Conservation (phyloP, 2,113 vertebrate species). For the Pteropus alecto region DNA sequence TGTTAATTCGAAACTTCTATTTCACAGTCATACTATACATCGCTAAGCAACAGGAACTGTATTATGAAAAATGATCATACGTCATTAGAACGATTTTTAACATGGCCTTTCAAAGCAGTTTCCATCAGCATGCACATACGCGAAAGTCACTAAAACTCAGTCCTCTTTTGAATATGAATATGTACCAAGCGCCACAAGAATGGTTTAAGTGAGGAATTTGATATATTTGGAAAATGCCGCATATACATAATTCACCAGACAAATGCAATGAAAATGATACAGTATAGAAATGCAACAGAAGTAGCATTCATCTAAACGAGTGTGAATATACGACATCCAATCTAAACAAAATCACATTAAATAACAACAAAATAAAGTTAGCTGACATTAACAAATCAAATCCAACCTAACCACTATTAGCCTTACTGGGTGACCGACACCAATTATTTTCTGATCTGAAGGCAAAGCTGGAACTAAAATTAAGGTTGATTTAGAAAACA, state of each 20-base stretch:
- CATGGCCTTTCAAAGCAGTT: not conserved
- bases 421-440: not conserved
- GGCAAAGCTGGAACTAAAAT: not conserved
- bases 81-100: not conserved
- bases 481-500: slow-evolving; percentile 29
- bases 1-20: not conserved
- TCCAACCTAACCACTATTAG: not conserved
- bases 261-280: not conserved
- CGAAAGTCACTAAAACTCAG: not conserved
- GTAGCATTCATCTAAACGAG: not conserved
- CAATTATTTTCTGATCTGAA: not conserved
- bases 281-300: not conserved
- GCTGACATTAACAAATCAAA: not conserved
- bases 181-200: not conserved
- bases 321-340: not conserved
- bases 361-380: not conserved
- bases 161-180: not conserved
- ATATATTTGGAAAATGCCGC: not conserved
- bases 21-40: not conserved
- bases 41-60: not conserved
- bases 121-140: not conserved
- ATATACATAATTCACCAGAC: not conserved
- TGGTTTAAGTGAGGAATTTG: not conserved
- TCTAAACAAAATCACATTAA: not conserved
- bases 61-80: not conserved